Conservation (phyloP, 2,888 invertebrate species). For the Caenorhabditis parvicauda region DNA sequence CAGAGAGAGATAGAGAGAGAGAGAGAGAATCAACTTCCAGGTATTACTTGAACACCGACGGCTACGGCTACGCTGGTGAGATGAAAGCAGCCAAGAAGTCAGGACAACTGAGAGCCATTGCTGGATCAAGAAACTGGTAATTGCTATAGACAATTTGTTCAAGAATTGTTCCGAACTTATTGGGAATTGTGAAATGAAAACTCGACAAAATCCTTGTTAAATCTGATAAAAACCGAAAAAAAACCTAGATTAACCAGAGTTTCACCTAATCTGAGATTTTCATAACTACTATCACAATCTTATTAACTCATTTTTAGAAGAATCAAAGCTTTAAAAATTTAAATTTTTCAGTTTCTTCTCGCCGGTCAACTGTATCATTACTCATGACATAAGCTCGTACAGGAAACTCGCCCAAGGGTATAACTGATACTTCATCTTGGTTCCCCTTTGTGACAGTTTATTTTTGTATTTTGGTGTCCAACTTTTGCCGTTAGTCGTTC, state of each 20-base stretch:
- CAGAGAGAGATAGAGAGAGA: not conserved
- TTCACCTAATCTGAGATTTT: no score
- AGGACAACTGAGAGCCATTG: conserved; percentile 34
- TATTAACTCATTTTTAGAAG: no score
- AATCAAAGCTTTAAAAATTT: no score
- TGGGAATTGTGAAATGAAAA: no score
- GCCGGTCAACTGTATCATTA: conserved; percentile 58
- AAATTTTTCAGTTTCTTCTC: conserved; percentile 40
- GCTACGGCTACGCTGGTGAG: conserved; percentile 22
- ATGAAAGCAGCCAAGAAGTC: conserved; percentile 36
- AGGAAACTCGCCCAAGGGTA: conserved; percentile 40
- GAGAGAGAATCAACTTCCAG: not conserved
- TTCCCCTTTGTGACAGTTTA: not conserved
- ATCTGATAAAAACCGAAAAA: no score
- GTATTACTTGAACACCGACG: conserved; percentile 19
- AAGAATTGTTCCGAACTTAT: no score
- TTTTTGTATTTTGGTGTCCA: not conserved
- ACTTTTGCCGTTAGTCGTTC: no score
- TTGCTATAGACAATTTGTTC: no score
- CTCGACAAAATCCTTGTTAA: no score
- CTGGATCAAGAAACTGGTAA: conserved; percentile 52
- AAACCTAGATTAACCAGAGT: no score
- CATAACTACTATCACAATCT: no score
- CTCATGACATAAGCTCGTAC: conserved; percentile 48
- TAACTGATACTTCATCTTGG: conserved; percentile 10